Evolutionary conservation across 2,797 vertebrate genomes (phyloP).

Genomic region (Chloroceryle amazona): DNA sequence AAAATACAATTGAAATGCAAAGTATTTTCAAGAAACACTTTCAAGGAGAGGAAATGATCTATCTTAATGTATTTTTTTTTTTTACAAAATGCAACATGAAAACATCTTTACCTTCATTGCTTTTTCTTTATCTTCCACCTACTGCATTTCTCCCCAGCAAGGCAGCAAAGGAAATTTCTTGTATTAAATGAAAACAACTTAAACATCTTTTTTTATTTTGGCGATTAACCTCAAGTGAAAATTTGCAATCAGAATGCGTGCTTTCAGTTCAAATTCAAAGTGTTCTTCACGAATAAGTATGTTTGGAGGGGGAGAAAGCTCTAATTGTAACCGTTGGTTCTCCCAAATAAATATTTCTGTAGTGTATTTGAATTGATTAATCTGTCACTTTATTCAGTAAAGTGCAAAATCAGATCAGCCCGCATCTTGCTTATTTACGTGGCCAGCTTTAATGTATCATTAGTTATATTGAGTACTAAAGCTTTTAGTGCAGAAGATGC

Average conservation of each 20-base stretch:
- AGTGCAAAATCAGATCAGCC: slow-evolving; percentile 14
- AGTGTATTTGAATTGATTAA: slow-evolving; percentile 20
- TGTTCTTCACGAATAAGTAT: background rate
- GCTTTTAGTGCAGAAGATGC: slow-evolving; percentile 29
- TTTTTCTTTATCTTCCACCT: background rate
- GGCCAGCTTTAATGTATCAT: slow-evolving; percentile 32
- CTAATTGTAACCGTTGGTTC: background rate
- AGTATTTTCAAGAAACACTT: slow-evolving; percentile 10
- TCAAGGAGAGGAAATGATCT: background rate
- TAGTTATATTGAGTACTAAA: background rate
- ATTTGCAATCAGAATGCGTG: background rate
- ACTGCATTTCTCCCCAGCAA: background rate
- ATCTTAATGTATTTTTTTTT: background rate
- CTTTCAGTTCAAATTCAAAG: background rate
- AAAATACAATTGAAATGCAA: slow-evolving; percentile 10
- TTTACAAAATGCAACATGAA: slow-evolving; percentile 30
- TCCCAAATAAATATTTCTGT: slow-evolving; percentile 28
- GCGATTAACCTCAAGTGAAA: background rate
- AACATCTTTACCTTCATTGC: slow-evolving; percentile 5
- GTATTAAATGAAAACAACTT: background rate
- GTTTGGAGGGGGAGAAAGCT: background rate
- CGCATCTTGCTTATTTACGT: slow-evolving; percentile 24
- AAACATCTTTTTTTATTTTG: background rate
- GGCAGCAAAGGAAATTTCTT: background rate
- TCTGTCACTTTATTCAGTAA: background rate